Conservation (phyloP, 2,888 invertebrate genomes). For the Rotaria macrura region DNA sequence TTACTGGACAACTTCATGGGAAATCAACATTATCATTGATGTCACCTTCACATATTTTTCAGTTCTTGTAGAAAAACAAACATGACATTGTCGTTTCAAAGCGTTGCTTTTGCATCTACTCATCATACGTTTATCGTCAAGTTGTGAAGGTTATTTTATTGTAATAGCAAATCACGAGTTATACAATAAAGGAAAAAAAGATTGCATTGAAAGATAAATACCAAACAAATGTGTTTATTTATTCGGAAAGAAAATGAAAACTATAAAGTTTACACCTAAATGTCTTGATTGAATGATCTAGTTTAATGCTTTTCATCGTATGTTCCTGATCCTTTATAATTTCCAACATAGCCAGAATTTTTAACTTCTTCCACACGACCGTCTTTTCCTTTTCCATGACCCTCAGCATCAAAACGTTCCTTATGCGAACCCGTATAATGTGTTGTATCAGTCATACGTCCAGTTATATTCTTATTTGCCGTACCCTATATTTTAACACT, state of each 20-base stretch:
- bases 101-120: too few relatives aligned
- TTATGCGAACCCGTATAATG: slow-evolving; percentile 33
- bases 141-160: too few relatives aligned
- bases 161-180: not conserved
- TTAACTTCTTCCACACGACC: slow-evolving; percentile 23
- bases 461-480: slow-evolving; percentile 25
- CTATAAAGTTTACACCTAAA: not conserved
- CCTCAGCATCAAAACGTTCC: slow-evolving; percentile 28
- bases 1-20: too few relatives aligned
- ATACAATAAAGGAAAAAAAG: not conserved
- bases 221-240: not conserved
- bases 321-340: slow-evolving; percentile 30
- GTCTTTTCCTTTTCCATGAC: slow-evolving; percentile 31
- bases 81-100: too few relatives aligned
- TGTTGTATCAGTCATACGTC: slow-evolving; percentile 31
- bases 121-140: too few relatives aligned
- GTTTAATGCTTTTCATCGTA: slow-evolving; percentile 26
- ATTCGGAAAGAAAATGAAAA: not conserved
- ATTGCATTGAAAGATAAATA: not conserved
- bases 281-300: not conserved
- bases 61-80: too few relatives aligned
- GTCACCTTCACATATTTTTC: too few relatives aligned
- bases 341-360: slow-evolving; percentile 30
- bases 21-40: too few relatives aligned
- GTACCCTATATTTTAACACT: slow-evolving; percentile 16